Evolutionary conservation across 2,888 invertebrate genomes (phyloP), one percentile per base, ranked within the genome.

Genomic region (Phyto melanocephala): DNA sequence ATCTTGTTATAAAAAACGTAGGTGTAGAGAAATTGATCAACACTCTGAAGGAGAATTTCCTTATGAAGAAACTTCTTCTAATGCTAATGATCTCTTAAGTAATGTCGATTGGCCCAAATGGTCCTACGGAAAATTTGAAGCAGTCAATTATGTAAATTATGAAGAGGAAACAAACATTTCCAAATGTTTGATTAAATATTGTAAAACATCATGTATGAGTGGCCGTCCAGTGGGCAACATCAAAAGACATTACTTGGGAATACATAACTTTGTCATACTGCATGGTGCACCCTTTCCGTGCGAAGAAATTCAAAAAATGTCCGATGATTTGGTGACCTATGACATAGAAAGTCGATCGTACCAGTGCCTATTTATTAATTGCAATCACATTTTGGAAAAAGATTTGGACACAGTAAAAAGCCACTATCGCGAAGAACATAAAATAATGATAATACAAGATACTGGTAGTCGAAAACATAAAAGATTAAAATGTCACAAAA

Each of bases 321-420:
- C 3, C 33, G 3, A 33, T 6, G 33, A 33, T 33, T 33, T 33
- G 15, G n/a, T n/a, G n/a, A n/a, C n/a, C n/a, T n/a, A 62, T 42
- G 45, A 62, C 17, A 11, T 1, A 5, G 6, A 11, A 20, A 47
- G 17, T 20, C 2, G 7, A 11, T 47, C 63, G 6, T 33, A 33
- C n/a, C 50, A 37, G 13, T 65, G 65, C 37, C 22, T 65, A 28
- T 68, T 68, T 54, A 68, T 28, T 4, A 40, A 54, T 33, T 68
- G 67, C 28, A 40, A 68, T 68, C 28, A 40, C 17, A 68, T 28
- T 15, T 54, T 68, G 13, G 40, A 40, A 40, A 52, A 68, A 17
- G 3, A 68, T 8, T 1, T 68, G 2, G 0, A 6, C 0, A 13
- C 6, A 6, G 40, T 68, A 7, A 10, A 33, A 11, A 54, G 28